A percentile compares a stretch with the other conserved stretches of the same genome.
Conservation (phyloP, 2,888 invertebrate genomes). For the Sesamia inferens region DNA sequence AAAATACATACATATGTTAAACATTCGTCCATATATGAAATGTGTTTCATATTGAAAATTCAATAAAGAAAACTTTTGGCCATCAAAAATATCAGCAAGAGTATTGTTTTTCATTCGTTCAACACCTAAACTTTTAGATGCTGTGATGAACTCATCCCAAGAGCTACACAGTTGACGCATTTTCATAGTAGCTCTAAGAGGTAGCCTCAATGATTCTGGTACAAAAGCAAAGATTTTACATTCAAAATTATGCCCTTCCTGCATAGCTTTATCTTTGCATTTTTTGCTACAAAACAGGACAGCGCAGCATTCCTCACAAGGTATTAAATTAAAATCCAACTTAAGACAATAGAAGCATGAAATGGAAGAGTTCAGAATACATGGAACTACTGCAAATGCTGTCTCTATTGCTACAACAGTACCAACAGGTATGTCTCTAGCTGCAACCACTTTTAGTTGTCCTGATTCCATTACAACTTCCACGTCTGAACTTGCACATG, state of each 20-base stretch:
- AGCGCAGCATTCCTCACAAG: slow-evolving; percentile 39
- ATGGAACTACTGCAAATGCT: slow-evolving; percentile 17
- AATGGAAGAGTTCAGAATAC: slow-evolving; percentile 1
- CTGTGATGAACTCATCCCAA: slow-evolving; percentile 51
- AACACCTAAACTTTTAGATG: slow-evolving; percentile 34
- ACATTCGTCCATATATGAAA: slow-evolving; percentile 33
- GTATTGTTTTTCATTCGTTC: slow-evolving; percentile 24
- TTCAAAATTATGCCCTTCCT: slow-evolving; percentile 40
- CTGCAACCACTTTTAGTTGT: slow-evolving; percentile 38
- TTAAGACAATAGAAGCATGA: slow-evolving; percentile 39
- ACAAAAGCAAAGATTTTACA: slow-evolving; percentile 25
- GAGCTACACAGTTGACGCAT: slow-evolving; percentile 45
- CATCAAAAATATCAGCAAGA: slow-evolving; percentile 33
- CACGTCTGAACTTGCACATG: slow-evolving; percentile 37
- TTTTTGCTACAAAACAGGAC: slow-evolving; percentile 38
- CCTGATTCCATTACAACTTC: slow-evolving; percentile 27
- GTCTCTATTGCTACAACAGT: slow-evolving; percentile 39
- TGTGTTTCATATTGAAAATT: slow-evolving; percentile 35
- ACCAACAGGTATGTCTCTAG: slow-evolving; percentile 40
- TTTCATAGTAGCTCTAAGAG: slow-evolving; percentile 32
- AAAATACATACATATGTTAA: slow-evolving; percentile 27
- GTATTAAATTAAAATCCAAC: slow-evolving; percentile 36
- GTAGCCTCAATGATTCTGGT: neutral
- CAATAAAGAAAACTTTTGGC: slow-evolving; percentile 41
- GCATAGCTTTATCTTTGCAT: slow-evolving; percentile 34